Percentiles rank a stretch among this genome's conserved stretches.
phyloP scores from a whole-genome alignment of 2,888 invertebrate species.

The Oscheius myriophilus region DNA sequence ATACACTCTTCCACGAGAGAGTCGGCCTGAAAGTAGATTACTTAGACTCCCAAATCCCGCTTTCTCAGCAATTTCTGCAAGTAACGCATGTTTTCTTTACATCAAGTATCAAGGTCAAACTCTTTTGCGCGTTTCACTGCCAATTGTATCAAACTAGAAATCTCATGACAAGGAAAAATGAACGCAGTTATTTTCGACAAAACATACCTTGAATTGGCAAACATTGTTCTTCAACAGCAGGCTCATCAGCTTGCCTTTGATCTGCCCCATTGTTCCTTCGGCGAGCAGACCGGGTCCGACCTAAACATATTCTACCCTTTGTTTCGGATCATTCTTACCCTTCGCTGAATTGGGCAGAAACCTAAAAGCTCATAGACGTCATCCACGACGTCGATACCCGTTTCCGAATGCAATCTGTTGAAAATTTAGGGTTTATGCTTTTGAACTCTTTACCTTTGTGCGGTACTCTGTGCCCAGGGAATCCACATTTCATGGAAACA shows the following conservation, averaged over 20 bases:
- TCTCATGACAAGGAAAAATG: background rate
- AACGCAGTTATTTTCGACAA: background rate
- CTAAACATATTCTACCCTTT: constrained; percentile 37
- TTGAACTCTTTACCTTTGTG: constrained; percentile 51
- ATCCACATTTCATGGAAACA: constrained; percentile 74
- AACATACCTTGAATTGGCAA: background rate
- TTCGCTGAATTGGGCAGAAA: constrained; percentile 46
- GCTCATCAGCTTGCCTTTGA: constrained; percentile 44
- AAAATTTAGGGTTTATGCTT: background rate
- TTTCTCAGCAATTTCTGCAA: background rate
- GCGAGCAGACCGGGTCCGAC: constrained; percentile 72
- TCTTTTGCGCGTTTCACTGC: too few species aligned
- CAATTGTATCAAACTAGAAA: background rate
- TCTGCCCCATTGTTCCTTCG: constrained; percentile 71
- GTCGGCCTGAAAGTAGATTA: constrained; percentile 35
- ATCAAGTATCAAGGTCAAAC: too few species aligned
- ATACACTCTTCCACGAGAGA: constrained; percentile 67
- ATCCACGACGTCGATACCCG: constrained; percentile 31
- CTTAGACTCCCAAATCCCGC: background rate
- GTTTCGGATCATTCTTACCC: constrained; percentile 19
- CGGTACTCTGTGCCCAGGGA: constrained; percentile 72
- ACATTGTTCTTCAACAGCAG: constrained; percentile 9
- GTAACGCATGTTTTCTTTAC: too few species aligned
- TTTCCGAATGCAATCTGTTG: constrained; percentile 34
- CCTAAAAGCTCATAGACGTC: constrained; percentile 45